Base-by-base conservation (phyloP, 2,797 vertebrate genomes). In the Intellagama lesueurii region DNA sequence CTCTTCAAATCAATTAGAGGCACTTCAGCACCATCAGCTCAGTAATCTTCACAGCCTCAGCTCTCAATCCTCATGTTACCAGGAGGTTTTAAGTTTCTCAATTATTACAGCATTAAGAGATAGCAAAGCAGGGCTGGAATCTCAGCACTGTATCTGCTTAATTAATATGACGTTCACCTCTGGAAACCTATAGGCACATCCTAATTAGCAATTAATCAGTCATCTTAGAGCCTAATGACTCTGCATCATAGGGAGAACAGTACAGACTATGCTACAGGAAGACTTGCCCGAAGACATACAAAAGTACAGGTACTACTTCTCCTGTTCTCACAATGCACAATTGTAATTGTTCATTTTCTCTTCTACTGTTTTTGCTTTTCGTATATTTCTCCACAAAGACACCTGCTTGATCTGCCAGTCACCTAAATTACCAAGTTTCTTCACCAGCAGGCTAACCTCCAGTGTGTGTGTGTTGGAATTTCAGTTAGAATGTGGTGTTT, bases 21-120 rank as follows among this genome's bases (percentile, higher is more conserved):
- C 0, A 0, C 35, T 76, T 44, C 0, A 22, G 66, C 19, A 80
- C 78, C 88, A 91, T 86, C 32, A 82, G 26, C 85, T 35, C 56
- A 93, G 78, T 87, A 85, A 90, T 35, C 85, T 80, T 82, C 14
- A 49, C 64, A 77, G 87, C 83, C 89, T 89, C 86, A 35, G 56
- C 35, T 64, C 30, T 0, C 64, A 90, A 70, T 90, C 30, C 32
- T 88, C 91, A 79, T 79, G 81, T 94, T 88, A 92, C 90, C 76
- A 78, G 4, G 87, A 87, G 64, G 26, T 87, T 90, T 95, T 93
- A 1, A 49, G 73, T 94, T 88, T 84, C 93, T 90, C 64, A 28
- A 2, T n/a, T 93, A 90, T 87, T 85, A 90, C 66, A 89, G 8
- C 85, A 87, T 24, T 40, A 89, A 90, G 73, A 70, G 72, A 73